Evolutionary conservation across 2,888 invertebrate genomes (phyloP).

Genomic region (Sinhomidia bicolor): DNA sequence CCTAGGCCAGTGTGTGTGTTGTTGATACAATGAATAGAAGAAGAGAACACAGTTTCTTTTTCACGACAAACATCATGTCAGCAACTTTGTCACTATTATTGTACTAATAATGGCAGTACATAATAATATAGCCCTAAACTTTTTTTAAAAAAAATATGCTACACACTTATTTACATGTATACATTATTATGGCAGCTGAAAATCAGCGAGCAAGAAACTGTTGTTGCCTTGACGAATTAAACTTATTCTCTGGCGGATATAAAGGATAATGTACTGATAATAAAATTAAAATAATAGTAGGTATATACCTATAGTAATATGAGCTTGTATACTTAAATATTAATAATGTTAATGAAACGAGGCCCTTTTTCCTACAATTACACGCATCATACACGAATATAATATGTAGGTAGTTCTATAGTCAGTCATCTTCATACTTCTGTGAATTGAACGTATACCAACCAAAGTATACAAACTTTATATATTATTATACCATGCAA

Average conservation of each 20-base stretch:
- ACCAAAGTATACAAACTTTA: no score
- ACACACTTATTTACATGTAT: background rate
- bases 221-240: slow-evolving; percentile 28
- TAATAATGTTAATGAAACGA: background rate
- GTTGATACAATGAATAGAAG: background rate
- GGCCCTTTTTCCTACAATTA: background rate
- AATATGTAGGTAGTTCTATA: background rate
- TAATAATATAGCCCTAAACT: no score
- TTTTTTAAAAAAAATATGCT: background rate
- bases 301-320: no score
- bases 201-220: background rate
- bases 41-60: background rate
- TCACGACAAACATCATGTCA: background rate
- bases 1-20: no score
- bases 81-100: background rate
- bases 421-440: no score
- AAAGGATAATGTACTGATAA: slow-evolving; percentile 21
- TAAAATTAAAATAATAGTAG: no score
- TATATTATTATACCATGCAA: no score
- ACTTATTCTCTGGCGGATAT: slow-evolving; percentile 26
- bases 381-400: background rate
- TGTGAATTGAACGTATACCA: no score
- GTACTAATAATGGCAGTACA: background rate
- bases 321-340: background rate
- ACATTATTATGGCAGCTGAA: background rate